Evolutionary conservation across 2,113 vertebrate genomes (phyloP).

Genomic region (Pipa parva): DNA sequence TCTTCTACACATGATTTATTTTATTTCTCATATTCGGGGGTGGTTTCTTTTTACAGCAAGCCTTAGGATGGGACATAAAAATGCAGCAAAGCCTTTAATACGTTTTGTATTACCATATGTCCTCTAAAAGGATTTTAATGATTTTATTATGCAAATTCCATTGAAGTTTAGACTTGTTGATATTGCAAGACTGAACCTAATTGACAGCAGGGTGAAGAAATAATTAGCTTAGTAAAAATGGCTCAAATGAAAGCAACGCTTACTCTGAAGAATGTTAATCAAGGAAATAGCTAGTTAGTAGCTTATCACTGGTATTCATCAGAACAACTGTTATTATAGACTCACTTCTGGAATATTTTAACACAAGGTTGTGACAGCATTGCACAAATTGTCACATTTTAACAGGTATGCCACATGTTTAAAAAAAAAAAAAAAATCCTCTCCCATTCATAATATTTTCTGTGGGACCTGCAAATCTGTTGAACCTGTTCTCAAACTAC

Average conservation of each 20-base stretch:
- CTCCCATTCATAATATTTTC: constrained; percentile 34
- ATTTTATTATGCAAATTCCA: constrained; percentile 41
- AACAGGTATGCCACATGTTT: constrained; percentile 41
- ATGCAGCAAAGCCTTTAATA: background rate
- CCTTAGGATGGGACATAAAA: background rate
- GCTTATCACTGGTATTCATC: constrained; percentile 47
- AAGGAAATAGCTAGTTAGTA: constrained; percentile 44
- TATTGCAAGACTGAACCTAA: constrained; percentile 39
- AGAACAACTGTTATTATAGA: constrained; percentile 45
- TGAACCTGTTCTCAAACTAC: constrained; percentile 41
- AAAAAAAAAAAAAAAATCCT: constrained; percentile 38
- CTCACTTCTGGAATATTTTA: constrained; percentile 51
- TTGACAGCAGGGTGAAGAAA: constrained; percentile 46
- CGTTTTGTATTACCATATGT: constrained; percentile 13
- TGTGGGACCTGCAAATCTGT: constrained; percentile 40
- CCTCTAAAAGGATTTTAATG: constrained; percentile 33
- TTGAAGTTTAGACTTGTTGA: constrained; percentile 27
- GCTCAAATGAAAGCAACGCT: constrained; percentile 45
- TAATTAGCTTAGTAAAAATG: constrained; percentile 47
- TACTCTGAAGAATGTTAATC: constrained; percentile 34
- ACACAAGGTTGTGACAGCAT: constrained; percentile 45
- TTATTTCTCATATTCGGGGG: too few relatives aligned
- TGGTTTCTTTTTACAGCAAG: too few relatives aligned
- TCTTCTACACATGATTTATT: too few relatives aligned
- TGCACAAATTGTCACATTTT: constrained; percentile 38